Conservation (phyloP, 2,888 invertebrate genomes). For the Anoplius nigerrimus region DNA sequence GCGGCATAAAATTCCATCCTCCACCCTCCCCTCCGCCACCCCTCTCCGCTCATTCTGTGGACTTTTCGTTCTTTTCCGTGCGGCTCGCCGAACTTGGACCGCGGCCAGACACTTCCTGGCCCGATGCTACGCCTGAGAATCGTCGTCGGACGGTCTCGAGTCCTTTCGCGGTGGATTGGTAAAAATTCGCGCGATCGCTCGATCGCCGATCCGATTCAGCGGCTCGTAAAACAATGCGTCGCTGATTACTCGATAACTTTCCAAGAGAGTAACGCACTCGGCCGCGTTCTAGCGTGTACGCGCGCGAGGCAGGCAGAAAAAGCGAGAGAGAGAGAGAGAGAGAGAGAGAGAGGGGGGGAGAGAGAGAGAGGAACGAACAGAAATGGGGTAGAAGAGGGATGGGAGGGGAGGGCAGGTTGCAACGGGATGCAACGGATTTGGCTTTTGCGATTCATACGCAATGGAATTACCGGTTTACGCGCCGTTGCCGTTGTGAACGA, state of each 20-base stretch:
- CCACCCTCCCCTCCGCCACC: background rate
- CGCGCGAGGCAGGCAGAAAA: conserved; percentile 69
- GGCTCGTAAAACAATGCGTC: conserved; percentile 73
- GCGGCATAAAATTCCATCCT: conserved; percentile 26
- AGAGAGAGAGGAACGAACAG: conserved; percentile 71
- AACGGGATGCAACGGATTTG: conserved; percentile 71
- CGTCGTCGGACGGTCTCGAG: background rate
- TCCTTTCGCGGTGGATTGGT: conserved; percentile 18
- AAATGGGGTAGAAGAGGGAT: conserved; percentile 66
- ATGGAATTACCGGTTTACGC: conserved; percentile 71
- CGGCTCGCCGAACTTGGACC: conserved; percentile 41
- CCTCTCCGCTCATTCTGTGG: too few relatives aligned
- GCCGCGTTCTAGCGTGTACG: too few relatives aligned
- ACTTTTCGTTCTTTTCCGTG: too few relatives aligned
- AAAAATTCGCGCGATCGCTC: conserved; percentile 43
- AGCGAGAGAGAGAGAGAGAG: conserved; percentile 70
- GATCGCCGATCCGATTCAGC: conserved; percentile 71
- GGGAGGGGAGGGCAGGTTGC: conserved; percentile 76
- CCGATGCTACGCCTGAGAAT: background rate
- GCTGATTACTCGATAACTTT: conserved; percentile 73
- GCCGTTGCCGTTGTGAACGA: conserved; percentile 60
- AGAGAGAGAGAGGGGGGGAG: conserved; percentile 73
- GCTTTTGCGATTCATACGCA: conserved; percentile 70
- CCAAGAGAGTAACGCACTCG: conserved; percentile 23
- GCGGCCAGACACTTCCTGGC: conserved; percentile 39